Conservation (phyloP, 2,888 invertebrate genomes). For the Graphium colonna region DNA sequence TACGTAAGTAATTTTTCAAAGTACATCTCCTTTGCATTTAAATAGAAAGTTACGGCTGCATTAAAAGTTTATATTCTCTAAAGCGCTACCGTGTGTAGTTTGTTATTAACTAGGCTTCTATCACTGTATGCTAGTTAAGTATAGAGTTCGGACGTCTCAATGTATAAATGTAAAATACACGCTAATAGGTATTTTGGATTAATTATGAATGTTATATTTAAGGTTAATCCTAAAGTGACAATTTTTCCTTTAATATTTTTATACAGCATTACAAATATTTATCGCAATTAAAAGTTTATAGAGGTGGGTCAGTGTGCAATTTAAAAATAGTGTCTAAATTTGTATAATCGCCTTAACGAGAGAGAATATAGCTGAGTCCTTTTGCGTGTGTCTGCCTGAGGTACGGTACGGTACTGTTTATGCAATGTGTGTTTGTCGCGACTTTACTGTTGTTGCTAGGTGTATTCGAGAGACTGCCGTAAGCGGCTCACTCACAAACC, state of each 20-base stretch:
- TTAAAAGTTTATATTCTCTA: constrained; percentile 59
- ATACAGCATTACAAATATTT: constrained; percentile 78
- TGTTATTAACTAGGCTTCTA: constrained; percentile 75
- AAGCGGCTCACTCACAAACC: constrained; percentile 16
- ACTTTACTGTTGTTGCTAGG: constrained; percentile 44
- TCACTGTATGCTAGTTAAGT: constrained; percentile 72
- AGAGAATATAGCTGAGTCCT: constrained; percentile 76
- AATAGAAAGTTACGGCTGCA: constrained; percentile 69
- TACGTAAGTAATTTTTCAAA: constrained; percentile 69
- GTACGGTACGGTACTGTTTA: constrained; percentile 50
- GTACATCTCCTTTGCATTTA: constrained; percentile 73
- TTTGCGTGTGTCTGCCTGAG: constrained; percentile 66
- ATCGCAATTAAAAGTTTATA: constrained; percentile 79
- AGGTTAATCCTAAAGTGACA: constrained; percentile 71
- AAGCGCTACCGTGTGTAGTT: constrained; percentile 71
- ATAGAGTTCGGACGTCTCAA: constrained; percentile 69
- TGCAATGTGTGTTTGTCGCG: constrained; percentile 45
- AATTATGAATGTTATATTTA: constrained; percentile 67
- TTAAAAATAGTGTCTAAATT: constrained; percentile 68
- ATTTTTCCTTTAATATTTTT: constrained; percentile 80
- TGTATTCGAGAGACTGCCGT: constrained; percentile 32
- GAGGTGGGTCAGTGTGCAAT: constrained; percentile 78
- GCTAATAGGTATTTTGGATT: constrained; percentile 65
- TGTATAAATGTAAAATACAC: constrained; percentile 79
- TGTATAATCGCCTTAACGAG: constrained; percentile 78